Conservation (phyloP, 2,888 invertebrate species). For the Cephalotes varians region DNA sequence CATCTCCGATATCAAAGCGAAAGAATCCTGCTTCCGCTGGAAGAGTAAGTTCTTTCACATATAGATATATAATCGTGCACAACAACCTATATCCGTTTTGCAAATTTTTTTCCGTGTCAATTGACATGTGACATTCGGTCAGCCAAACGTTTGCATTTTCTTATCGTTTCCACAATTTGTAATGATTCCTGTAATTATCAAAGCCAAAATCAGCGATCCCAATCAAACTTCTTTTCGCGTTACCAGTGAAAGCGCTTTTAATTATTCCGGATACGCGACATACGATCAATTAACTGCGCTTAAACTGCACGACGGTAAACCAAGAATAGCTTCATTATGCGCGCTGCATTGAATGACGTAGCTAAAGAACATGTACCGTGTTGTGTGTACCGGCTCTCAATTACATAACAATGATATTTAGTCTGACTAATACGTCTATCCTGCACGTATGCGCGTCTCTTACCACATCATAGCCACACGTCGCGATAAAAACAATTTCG, state of each 20-base stretch:
- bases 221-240: neutral
- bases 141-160: conserved; percentile 50
- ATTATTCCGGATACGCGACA: neutral
- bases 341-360: conserved; percentile 39
- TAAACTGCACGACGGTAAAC: conserved; percentile 12
- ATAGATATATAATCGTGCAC: no score
- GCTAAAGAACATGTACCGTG: conserved; percentile 1
- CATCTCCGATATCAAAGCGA: neutral
- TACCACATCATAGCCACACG: neutral
- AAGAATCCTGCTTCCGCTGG: neutral
- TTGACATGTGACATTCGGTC: conserved; percentile 50
- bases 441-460: conserved; percentile 1
- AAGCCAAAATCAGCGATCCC: neutral
- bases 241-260: conserved; percentile 5
- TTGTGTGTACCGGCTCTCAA: conserved; percentile 11
- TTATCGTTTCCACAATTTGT: neutral
- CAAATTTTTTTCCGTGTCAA: conserved; percentile 59
- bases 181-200: neutral
- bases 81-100: neutral
- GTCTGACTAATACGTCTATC: conserved; percentile 33
- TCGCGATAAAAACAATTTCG: conserved; percentile 5
- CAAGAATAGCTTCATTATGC: conserved; percentile 35
- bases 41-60: neutral
- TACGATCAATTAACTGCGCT: conserved; percentile 21
- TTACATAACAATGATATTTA: conserved; percentile 47